Conservation (phyloP, 2,797 vertebrate species). For the Arvicola amphibius region DNA sequence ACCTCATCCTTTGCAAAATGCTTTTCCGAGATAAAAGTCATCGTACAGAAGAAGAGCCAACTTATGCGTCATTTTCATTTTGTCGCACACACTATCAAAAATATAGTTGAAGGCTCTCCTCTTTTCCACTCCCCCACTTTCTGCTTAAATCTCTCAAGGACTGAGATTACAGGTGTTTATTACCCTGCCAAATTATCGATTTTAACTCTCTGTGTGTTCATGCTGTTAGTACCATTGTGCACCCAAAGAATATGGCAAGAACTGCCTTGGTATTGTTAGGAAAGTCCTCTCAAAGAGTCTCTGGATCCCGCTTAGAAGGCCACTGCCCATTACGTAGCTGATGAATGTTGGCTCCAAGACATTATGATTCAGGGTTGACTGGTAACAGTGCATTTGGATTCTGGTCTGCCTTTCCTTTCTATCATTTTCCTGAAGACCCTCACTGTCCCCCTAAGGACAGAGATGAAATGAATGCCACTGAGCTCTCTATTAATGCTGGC, state of each 20-base stretch:
- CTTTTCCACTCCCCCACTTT: not conserved
- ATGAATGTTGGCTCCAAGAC: not conserved
- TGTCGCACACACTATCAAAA: not conserved
- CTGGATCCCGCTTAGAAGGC: not conserved
- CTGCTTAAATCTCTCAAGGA: not conserved
- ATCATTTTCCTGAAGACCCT: not conserved
- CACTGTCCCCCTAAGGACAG: not conserved
- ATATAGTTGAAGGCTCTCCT: not conserved
- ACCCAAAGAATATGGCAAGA: not conserved
- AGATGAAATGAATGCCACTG: not conserved
- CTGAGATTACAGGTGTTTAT: not conserved
- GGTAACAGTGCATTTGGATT: not conserved
- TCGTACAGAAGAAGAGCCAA: not conserved
- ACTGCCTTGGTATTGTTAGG: not conserved
- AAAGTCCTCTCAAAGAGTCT: not conserved
- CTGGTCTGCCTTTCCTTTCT: not conserved
- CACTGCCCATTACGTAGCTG: not conserved
- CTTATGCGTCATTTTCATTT: not conserved
- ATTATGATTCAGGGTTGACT: not conserved
- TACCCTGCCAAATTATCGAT: not conserved
- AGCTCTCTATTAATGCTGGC: not conserved
- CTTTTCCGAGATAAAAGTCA: not conserved
- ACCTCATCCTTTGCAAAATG: not conserved
- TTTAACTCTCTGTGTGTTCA: not conserved
- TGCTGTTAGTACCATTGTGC: not conserved